A percentile compares a stretch with the other conserved stretches of the same genome.
Conservation (phyloP, 1,140 invertebrate genomes). For the Calliopsis andreniformis region DNA sequence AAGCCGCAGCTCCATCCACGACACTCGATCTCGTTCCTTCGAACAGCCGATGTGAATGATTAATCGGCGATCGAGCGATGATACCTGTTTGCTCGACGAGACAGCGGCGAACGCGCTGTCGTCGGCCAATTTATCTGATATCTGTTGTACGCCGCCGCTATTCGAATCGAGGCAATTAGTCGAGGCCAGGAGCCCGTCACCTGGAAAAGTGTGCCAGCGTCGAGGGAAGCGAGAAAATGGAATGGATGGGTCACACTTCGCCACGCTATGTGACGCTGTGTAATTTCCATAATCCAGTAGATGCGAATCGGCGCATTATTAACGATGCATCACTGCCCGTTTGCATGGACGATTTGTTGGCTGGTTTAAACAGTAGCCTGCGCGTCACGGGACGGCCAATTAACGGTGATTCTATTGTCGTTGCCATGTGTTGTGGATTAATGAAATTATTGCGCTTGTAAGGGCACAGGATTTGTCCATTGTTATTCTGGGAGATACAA, state of each 20-base stretch:
- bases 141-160: background rate
- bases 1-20: background rate
- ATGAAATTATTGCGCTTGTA: background rate
- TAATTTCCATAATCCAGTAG: background rate
- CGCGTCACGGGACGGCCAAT: background rate
- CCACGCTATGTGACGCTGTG: background rate
- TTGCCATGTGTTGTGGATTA: background rate
- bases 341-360: background rate
- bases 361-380: background rate
- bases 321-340: background rate
- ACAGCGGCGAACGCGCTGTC: constrained; percentile 10
- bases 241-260: background rate
- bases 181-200: background rate
- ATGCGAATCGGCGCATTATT: constrained; percentile 13
- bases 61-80: constrained; percentile 67
- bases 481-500: no score
- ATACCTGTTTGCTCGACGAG: constrained; percentile 64
- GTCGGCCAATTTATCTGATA: constrained; percentile 29
- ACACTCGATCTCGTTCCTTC: constrained; percentile 38
- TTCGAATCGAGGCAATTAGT: constrained; percentile 19
- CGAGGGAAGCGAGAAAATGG: background rate
- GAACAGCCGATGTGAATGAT: constrained; percentile 59
- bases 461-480: no score
- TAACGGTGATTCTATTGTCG: background rate
- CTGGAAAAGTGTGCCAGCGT: background rate